Base-by-base conservation (phyloP, 2,888 invertebrate genomes). In the Drepana falcataria region DNA sequence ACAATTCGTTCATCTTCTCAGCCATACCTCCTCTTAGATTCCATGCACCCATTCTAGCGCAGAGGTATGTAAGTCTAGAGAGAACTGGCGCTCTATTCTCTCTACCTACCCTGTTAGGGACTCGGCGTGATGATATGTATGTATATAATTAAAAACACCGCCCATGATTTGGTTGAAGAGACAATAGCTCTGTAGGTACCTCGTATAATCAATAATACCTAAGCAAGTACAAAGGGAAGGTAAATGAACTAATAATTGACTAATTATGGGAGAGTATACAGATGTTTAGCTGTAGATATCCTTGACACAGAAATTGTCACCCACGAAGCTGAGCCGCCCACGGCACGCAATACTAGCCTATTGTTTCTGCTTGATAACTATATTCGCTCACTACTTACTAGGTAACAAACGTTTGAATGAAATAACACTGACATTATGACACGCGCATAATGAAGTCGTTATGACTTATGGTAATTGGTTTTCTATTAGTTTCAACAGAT, bases 301-400 rank as follows among this genome's bases (percentile, higher is more conserved):
- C 87, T 87, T 87, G 87, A 79, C 87, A 85, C 70, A 76, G 70
- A 77, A 79, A 53, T 47, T 57, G 64, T 59, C 71, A 68, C 85
- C 85, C 77, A 84, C 83, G 71, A 61, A 35, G 48, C 52, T 48
- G 54, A 55, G 57, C 65, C 79, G 67, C 82, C 79, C 75, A 79
- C 82, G 55, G 62, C 66, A 64, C 59, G 51, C 51, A 34, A 51
- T 35, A 6, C 34, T 51, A 33, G 51, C 51, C 51, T 51, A 51
- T 51, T 51, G 51, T 51, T 51, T 7, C 44, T 2, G 2, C 41
- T 41, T 40, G 51, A 51, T 51, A 51, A 40, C 9, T 51, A 51
- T 49, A 49, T 51, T 51, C 51, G 40, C 40, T 34, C 40, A 37
- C 40, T 34, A 51, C 33, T 51, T 33, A 34, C 51, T 34, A 40